These are phyloP conservation scores for Pardosa pseudoannulata DNA, from an alignment of 2,888 invertebrate genomes.

Conservation along the genomic window DNA sequence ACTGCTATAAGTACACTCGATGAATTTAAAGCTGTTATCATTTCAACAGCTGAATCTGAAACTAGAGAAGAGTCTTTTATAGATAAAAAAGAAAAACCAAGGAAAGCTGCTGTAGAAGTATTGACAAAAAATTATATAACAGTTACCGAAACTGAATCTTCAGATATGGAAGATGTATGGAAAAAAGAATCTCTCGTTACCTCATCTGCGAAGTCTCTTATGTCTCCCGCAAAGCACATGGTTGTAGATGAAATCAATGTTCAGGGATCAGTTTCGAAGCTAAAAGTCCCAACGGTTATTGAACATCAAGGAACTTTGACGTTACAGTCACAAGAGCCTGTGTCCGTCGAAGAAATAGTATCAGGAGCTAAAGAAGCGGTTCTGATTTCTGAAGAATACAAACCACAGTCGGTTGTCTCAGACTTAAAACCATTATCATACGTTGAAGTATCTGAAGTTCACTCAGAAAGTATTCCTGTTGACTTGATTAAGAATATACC, in stretches of 20 bases:
- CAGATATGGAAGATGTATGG: slow-evolving; percentile 63
- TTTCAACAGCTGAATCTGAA: slow-evolving; percentile 33
- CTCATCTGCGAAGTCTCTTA: slow-evolving; percentile 44
- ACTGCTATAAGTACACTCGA: slow-evolving; percentile 18
- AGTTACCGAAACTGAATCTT: slow-evolving; percentile 73
- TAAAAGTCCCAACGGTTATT: slow-evolving; percentile 15
- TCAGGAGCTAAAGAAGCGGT: slow-evolving; percentile 44
- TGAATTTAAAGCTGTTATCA: slow-evolving; percentile 53
- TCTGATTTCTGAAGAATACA: slow-evolving; percentile 33
- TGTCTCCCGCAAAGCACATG: slow-evolving; percentile 52
- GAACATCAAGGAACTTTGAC: slow-evolving; percentile 27
- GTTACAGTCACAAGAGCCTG: slow-evolving; percentile 27
- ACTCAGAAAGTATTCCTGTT: slow-evolving; percentile 29
- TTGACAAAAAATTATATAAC: slow-evolving; percentile 74
- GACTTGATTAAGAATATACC: slow-evolving; percentile 18
- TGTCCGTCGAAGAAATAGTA: slow-evolving; percentile 48
- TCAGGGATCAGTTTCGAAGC: slow-evolving; percentile 33
- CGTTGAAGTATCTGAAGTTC: slow-evolving; percentile 47
- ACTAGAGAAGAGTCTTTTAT: slow-evolving; percentile 33
- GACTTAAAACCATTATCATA: slow-evolving; percentile 26
- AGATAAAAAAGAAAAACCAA: slow-evolving; percentile 6
- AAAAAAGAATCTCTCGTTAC: slow-evolving; percentile 14
- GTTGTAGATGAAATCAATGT: slow-evolving; percentile 77
- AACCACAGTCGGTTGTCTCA: slow-evolving; percentile 16
- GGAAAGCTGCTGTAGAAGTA: slow-evolving; percentile 66